These are phyloP conservation scores for Chelonus formosanus DNA, from an alignment of 2,888 invertebrate species.

Conservation along the genomic window DNA sequence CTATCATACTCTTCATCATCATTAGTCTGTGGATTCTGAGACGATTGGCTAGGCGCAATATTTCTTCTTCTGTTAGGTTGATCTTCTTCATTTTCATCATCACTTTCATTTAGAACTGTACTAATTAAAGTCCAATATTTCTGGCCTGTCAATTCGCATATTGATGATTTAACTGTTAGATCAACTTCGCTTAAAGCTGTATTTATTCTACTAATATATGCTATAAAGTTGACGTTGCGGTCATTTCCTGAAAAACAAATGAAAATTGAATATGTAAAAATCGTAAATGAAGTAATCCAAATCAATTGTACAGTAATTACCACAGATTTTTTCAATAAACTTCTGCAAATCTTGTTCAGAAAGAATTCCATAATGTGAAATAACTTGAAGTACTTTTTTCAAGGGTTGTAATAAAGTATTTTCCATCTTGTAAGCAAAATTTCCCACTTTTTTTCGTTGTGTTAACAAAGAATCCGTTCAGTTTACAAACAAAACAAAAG, in stretches of 20 bases:
- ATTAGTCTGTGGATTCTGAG: too few relatives aligned
- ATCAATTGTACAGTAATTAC: conserved; percentile 23
- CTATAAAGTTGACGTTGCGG: background rate
- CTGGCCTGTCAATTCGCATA: conserved; percentile 55
- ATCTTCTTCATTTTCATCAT: background rate
- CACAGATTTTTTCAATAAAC: conserved; percentile 25
- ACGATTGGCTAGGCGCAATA: too few relatives aligned
- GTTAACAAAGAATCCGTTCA: too few relatives aligned
- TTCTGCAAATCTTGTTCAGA: conserved; percentile 32
- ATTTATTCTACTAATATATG: conserved; percentile 50
- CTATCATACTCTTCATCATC: conserved; percentile 30
- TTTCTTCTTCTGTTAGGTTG: too few relatives aligned
- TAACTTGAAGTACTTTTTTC: conserved; percentile 48
- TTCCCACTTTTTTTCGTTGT: too few relatives aligned
- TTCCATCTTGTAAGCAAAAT: too few relatives aligned
- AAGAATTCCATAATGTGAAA: conserved; percentile 51
- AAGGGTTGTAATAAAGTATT: too few relatives aligned
- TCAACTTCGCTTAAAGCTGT: conserved; percentile 46
- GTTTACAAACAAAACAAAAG: too few relatives aligned
- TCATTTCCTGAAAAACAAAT: conserved; percentile 29
- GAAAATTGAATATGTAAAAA: conserved; percentile 4
- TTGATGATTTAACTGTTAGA: conserved; percentile 50
- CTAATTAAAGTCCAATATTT: conserved; percentile 53
- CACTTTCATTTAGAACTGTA: conserved; percentile 43
- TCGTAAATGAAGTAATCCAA: background rate